These are phyloP conservation scores for Willisornis vidua DNA, from an alignment of 2,113 vertebrate species.

Conservation along the genomic window DNA sequence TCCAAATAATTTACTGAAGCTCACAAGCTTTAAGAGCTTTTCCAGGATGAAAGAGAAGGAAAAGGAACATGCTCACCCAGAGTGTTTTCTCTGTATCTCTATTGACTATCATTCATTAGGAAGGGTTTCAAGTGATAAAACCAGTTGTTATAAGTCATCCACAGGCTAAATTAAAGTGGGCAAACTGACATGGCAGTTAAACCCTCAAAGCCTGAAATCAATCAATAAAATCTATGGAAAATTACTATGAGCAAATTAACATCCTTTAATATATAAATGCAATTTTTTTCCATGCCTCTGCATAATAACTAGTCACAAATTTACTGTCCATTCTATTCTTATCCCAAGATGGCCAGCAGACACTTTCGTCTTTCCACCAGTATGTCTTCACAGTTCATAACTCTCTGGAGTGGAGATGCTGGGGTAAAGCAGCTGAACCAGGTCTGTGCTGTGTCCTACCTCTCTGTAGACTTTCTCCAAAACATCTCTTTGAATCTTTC, in stretches of 20 bases:
- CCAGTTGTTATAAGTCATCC: conserved; percentile 47
- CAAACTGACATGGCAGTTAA: conserved; percentile 51
- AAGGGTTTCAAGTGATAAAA: conserved; percentile 55
- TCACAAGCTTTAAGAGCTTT: conserved; percentile 10
- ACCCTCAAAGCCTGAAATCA: conserved; percentile 39
- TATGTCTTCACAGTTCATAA: background rate
- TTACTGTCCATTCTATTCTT: background rate
- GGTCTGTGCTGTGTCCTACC: background rate
- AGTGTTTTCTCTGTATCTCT: conserved; percentile 18
- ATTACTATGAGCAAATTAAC: conserved; percentile 50
- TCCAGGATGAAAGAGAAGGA: background rate
- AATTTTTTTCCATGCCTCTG: background rate
- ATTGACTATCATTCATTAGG: conserved; percentile 64
- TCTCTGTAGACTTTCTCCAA: background rate
- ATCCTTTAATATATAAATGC: conserved; percentile 1
- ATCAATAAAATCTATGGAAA: conserved; percentile 70
- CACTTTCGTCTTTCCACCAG: background rate
- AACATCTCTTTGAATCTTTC: background rate
- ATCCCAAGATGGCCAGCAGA: background rate
- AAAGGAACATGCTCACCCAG: background rate
- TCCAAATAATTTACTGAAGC: background rate
- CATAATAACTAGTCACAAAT: background rate
- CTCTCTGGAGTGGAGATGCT: background rate
- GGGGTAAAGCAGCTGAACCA: background rate
- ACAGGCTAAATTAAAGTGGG: conserved; percentile 60